A percentile compares a stretch with the other conserved stretches of the same genome.
Conservation (phyloP, 2,113 vertebrate species). For the Apteryx owenii region DNA sequence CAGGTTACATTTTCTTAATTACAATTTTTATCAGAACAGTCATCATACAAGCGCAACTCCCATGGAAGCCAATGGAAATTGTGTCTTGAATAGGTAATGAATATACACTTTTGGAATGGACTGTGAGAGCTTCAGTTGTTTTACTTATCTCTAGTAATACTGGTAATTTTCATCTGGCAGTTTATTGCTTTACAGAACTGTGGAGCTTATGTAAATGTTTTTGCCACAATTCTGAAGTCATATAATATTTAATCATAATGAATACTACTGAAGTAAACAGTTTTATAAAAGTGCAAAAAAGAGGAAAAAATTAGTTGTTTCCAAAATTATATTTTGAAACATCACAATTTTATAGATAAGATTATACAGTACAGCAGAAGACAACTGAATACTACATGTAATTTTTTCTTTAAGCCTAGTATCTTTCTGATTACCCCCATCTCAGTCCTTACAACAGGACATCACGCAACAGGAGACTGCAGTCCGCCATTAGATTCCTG, state of each 20-base stretch:
- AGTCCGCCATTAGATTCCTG: neutral
- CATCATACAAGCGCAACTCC: neutral
- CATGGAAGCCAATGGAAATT: neutral
- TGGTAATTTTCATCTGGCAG: neutral
- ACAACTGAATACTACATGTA: neutral
- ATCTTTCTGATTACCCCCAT: too few relatives aligned
- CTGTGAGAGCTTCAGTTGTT: neutral
- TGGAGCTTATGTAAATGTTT: neutral
- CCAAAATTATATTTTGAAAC: neutral
- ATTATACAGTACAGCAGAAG: neutral
- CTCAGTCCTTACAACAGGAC: neutral
- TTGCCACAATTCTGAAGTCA: neutral
- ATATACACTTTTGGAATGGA: neutral
- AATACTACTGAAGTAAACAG: neutral
- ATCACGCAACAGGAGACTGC: neutral
- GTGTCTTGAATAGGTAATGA: neutral
- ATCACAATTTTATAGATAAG: neutral
- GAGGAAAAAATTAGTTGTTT: neutral
- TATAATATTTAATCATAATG: neutral
- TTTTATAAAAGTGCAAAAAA: rapidly evolving
- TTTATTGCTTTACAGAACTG: neutral
- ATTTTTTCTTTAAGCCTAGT: neutral
- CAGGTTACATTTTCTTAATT: neutral
- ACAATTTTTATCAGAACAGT: neutral
- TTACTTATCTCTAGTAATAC: neutral